Conservation (phyloP, 1,140 invertebrate species). For the Steinernema feltiae region DNA sequence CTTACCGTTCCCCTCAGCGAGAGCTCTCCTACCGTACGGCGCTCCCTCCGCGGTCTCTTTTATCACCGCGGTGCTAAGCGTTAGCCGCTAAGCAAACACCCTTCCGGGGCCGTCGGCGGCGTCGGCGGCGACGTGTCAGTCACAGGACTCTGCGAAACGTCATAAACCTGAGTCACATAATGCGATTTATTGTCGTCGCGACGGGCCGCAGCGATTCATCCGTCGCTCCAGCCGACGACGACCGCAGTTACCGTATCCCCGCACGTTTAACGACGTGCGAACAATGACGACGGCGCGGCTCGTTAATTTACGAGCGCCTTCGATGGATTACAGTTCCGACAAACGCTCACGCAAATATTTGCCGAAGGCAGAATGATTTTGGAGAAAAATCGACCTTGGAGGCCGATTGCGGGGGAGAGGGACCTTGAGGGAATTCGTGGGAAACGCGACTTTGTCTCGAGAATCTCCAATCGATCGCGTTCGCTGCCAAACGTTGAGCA, state of each 20-base stretch:
- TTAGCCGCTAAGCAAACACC: conserved; percentile 13
- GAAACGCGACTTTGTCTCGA: too few species aligned
- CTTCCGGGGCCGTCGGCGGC: background rate
- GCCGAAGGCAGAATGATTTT: background rate
- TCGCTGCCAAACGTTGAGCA: background rate
- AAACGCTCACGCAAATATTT: conserved; percentile 13
- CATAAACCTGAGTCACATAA: conserved; percentile 14
- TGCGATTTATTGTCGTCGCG: conserved; percentile 14
- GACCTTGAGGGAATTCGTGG: background rate
- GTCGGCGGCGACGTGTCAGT: background rate
- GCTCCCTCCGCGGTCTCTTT: background rate
- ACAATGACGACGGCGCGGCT: background rate
- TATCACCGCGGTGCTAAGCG: conserved; percentile 12
- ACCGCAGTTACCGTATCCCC: background rate
- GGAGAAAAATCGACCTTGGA: background rate
- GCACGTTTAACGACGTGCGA: conserved; percentile 11
- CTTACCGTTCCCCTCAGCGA: conserved; percentile 5
- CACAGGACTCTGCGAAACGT: background rate
- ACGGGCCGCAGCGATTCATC: background rate
- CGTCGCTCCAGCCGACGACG: background rate
- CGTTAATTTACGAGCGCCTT: conserved; percentile 12
- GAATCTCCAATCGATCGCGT: too few species aligned
- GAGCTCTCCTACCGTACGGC: conserved; percentile 2
- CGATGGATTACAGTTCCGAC: conserved; percentile 3
- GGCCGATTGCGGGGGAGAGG: background rate